These are phyloP conservation scores for Microplitis deprimator DNA, from an alignment of 2,888 invertebrate species.

Conservation along the genomic window DNA sequence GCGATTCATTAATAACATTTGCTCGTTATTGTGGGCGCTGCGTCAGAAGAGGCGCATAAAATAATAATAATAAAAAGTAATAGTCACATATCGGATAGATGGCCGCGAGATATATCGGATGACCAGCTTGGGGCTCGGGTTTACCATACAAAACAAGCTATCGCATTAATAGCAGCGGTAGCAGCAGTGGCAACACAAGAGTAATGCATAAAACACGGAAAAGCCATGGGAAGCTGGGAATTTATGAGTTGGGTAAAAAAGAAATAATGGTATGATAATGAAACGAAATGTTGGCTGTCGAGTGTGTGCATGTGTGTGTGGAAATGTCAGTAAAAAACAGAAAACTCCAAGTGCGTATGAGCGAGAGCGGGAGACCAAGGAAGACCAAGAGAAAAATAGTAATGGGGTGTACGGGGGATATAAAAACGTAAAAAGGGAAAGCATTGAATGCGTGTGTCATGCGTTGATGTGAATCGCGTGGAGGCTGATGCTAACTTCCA, in stretches of 20 bases:
- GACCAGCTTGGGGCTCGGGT: background rate
- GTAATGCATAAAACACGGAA: slow-evolving; percentile 65
- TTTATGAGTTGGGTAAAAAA: slow-evolving; percentile 62
- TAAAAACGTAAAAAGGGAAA: slow-evolving; percentile 33
- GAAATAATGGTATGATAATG: slow-evolving; percentile 69
- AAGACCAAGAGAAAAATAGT: slow-evolving; percentile 21
- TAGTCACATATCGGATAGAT: slow-evolving; percentile 66
- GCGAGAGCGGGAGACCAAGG: background rate
- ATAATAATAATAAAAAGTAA: slow-evolving; percentile 48
- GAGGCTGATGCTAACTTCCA: slow-evolving; percentile 57
- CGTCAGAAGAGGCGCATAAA: background rate
- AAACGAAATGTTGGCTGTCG: slow-evolving; percentile 57
- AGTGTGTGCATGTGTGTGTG: background rate
- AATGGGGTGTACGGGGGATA: slow-evolving; percentile 4
- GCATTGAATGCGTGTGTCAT: slow-evolving; percentile 43
- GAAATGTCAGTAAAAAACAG: slow-evolving; percentile 45
- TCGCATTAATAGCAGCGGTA: slow-evolving; percentile 69
- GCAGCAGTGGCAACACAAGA: slow-evolving; percentile 32
- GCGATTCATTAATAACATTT: background rate
- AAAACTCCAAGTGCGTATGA: background rate
- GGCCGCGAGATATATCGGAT: slow-evolving; percentile 50
- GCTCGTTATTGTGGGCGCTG: background rate
- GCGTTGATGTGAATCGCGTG: slow-evolving; percentile 54
- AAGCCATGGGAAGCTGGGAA: slow-evolving; percentile 62
- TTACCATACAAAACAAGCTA: slow-evolving; percentile 21